Evolutionary conservation across 2,888 invertebrate species (phyloP), one percentile per base, ranked within the genome.

Genomic region (Chromoteleia sp.): DNA sequence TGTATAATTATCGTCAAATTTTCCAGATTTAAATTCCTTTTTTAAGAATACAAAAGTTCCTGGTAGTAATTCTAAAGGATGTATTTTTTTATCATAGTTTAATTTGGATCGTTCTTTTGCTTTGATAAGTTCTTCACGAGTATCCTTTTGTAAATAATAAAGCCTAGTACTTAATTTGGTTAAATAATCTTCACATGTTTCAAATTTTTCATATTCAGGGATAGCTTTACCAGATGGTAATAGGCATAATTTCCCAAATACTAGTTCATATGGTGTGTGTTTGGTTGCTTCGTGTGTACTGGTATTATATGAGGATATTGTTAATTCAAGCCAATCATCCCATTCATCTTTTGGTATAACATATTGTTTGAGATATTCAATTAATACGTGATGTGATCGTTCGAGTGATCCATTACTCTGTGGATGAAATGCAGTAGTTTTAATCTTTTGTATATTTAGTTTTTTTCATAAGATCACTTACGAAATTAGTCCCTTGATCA

Each of bases 1-100:
- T 6, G 56, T 10, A n/a, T 59, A 59, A 59, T 19, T 15, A 5
- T 59, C 19, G 2, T 39, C 58, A 19, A 59, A 59, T 59, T 59
- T 59, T 0, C 25, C 25, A 5, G 19, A 10, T n/a, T 21, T 48
- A 17, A 48, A 19, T 19, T 19, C 48, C 19, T 19, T 19, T 48
- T 8, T 19, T 2, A 48, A 8, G 7, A 48, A 48, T 5, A 48
- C 48, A 4, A 1, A 48, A 19, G 7, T 10, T 10, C 48, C 48
- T 10, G 21, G 19, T 5, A 19, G 5, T 17, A 48, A 19, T 19
- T 48, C 48, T 19, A 17, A 17, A 2, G 19, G 48, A 8, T 48
- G 15, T 48, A 48, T 19, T 8, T 48, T 17, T 19, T 17, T 4
- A 8, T 48, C 48, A 8, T 48, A 48, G 7, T 19, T 8, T 17